phyloP scores from a whole-genome alignment of 2,888 invertebrate species.

The Scotopteryx bipunctaria region DNA sequence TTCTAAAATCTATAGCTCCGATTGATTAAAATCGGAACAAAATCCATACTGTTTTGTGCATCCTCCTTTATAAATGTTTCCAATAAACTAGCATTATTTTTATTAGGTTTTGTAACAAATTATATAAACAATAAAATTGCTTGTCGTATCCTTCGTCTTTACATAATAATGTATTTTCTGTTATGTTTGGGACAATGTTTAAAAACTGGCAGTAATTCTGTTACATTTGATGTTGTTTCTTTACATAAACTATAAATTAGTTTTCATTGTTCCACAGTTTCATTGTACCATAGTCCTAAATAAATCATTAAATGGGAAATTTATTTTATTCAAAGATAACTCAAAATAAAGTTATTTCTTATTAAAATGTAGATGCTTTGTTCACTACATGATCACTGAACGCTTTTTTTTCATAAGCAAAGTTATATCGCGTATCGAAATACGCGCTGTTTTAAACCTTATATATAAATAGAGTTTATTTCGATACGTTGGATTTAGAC shows the following conservation, averaged over 20 bases:
- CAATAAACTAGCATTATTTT: constrained; percentile 24
- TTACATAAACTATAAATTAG: constrained; percentile 13
- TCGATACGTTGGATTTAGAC: constrained; percentile 30
- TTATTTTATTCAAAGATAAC: constrained; percentile 7
- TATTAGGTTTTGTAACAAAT: constrained; percentile 37
- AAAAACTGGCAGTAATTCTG: constrained; percentile 10
- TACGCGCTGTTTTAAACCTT: constrained; percentile 9
- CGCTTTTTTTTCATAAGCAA: constrained; percentile 7
- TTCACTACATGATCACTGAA: constrained; percentile 7
- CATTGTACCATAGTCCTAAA: constrained; percentile 17
- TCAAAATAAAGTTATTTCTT: background rate
- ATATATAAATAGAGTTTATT: constrained; percentile 10
- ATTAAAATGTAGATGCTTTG: constrained; percentile 7
- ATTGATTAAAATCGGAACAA: background rate
- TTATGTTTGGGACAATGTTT: constrained; percentile 17
- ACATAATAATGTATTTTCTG: constrained; percentile 12
- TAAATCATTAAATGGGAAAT: constrained; percentile 14
- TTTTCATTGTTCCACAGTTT: constrained; percentile 18
- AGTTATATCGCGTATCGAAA: constrained; percentile 9
- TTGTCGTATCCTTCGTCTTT: background rate
- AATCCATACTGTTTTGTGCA: background rate
- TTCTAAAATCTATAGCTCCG: background rate
- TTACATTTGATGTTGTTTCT: constrained; percentile 15
- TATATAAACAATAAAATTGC: constrained; percentile 8
- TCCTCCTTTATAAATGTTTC: constrained; percentile 10